Conservation (phyloP, 2,113 vertebrate genomes). For the Oophaga pumilio region DNA sequence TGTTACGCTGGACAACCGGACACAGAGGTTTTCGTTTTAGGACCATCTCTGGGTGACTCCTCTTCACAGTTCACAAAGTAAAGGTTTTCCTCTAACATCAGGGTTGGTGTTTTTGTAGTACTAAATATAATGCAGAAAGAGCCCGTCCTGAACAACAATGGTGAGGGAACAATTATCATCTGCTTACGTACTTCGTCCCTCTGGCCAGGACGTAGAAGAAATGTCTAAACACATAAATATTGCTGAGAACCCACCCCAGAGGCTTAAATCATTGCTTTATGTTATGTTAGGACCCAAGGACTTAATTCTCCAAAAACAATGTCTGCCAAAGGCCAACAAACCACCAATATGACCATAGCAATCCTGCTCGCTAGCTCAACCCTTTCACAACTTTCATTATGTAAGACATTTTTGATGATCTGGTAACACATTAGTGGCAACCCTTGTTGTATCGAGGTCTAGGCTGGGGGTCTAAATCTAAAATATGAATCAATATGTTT, state of each 20-base stretch:
- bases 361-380: too few relatives aligned
- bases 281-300: not conserved
- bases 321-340: not conserved
- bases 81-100: slow-evolving; percentile 6
- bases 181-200: slow-evolving; percentile 17
- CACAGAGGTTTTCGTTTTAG: slow-evolving; percentile 21
- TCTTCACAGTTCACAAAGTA: slow-evolving; percentile 35
- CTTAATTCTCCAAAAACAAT: not conserved
- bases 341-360: not conserved
- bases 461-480: too few relatives aligned
- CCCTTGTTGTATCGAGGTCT: not conserved
- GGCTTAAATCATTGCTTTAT: not conserved
- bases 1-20: not conserved
- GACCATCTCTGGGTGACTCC: slow-evolving; percentile 10
- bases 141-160: not conserved
- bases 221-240: not conserved
- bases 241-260: slow-evolving; percentile 21
- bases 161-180: not conserved
- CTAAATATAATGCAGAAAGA: not conserved
- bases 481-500: too few relatives aligned
- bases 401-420: too few relatives aligned
- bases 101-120: not conserved
- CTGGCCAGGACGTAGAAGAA: not conserved
- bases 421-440: not conserved
- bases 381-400: too few relatives aligned